These are phyloP conservation scores for Drosophila orosa DNA, from an alignment of 1,140 invertebrate species.

Conservation along the genomic window DNA sequence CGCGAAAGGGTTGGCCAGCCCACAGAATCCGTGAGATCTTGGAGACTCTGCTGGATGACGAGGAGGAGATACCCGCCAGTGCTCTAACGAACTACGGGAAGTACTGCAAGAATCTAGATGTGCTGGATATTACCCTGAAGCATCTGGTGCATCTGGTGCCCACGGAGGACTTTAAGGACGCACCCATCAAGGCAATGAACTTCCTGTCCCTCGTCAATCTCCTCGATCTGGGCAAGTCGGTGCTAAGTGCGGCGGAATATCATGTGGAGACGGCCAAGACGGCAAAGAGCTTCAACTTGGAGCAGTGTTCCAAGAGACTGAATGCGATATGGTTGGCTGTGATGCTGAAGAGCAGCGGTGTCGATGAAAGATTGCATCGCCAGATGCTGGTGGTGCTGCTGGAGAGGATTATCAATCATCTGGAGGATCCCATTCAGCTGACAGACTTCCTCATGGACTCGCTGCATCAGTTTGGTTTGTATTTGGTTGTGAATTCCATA, in stretches of 20 bases:
- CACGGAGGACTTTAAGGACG: constrained; percentile 25
- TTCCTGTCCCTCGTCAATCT: constrained; percentile 88
- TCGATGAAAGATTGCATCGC: constrained; percentile 89
- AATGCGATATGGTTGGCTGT: constrained; percentile 90
- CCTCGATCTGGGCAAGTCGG: constrained; percentile 61
- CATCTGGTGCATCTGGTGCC: constrained; percentile 85
- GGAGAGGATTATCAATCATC: constrained; percentile 92
- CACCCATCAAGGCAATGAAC: constrained; percentile 85
- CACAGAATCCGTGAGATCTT: constrained; percentile 85
- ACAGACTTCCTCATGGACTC: constrained; percentile 97
- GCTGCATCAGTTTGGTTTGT: constrained; percentile 89
- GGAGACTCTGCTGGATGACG: constrained; percentile 85
- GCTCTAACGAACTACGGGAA: constrained; percentile 87
- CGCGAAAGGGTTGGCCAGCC: constrained; percentile 81
- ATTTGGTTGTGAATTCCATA: neutral
- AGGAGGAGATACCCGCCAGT: constrained; percentile 68
- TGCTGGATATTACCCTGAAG: constrained; percentile 87
- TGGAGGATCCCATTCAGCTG: constrained; percentile 92
- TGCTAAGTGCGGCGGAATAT: constrained; percentile 40
- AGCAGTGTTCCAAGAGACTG: constrained; percentile 84
- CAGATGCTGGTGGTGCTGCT: constrained; percentile 92
- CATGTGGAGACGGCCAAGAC: constrained; percentile 24
- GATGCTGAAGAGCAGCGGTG: constrained; percentile 87
- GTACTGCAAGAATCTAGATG: constrained; percentile 87
- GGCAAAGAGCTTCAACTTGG: constrained; percentile 74